A percentile compares a stretch with the other conserved stretches of the same genome.
Evolutionary conservation across 2,888 invertebrate species (phyloP).

Genomic region (Patella ulyssiponensis): DNA sequence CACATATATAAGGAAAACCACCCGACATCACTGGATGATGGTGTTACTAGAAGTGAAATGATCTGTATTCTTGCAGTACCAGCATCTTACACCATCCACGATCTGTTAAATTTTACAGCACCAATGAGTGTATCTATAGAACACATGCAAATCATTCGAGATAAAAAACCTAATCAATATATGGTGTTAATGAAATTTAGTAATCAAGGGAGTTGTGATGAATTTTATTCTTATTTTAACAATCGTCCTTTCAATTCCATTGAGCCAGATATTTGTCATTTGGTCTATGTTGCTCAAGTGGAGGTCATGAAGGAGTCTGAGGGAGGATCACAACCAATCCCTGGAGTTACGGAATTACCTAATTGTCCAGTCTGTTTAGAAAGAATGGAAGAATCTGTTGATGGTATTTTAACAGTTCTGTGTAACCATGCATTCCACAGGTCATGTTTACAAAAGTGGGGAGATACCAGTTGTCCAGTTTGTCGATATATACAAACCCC

Average conservation of each 20-base stretch:
- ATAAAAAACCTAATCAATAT: conserved; percentile 92
- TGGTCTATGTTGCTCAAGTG: conserved; percentile 94
- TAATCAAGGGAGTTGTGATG: conserved; percentile 82
- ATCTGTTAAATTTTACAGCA: conserved; percentile 92
- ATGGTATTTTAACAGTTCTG: conserved; percentile 95
- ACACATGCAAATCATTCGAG: conserved; percentile 91
- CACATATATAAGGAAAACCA: conserved; percentile 97
- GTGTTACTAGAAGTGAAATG: conserved; percentile 78
- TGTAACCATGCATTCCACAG: conserved; percentile 99
- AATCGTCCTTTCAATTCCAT: conserved; percentile 93
- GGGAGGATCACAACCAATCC: conserved; percentile 74
- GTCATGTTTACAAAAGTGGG: conserved; percentile 95
- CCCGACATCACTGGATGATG: conserved; percentile 67
- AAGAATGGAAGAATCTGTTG: conserved; percentile 95
- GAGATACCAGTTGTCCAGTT: conserved; percentile 97
- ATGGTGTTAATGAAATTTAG: conserved; percentile 93
- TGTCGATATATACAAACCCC: conserved; percentile 92
- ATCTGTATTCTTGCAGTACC: conserved; percentile 72
- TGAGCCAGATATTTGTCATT: conserved; percentile 92
- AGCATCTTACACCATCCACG: conserved; percentile 82
- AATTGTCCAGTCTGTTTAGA: conserved; percentile 97
- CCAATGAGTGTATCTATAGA: conserved; percentile 84
- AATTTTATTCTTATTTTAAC: conserved; percentile 94
- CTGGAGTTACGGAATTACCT: conserved; percentile 93
- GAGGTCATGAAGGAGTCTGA: conserved; percentile 85